Evolutionary conservation across 2,113 vertebrate species (phyloP), one percentile per base, ranked within the genome.

Genomic region (Oncorhynchus gorbuscha): DNA sequence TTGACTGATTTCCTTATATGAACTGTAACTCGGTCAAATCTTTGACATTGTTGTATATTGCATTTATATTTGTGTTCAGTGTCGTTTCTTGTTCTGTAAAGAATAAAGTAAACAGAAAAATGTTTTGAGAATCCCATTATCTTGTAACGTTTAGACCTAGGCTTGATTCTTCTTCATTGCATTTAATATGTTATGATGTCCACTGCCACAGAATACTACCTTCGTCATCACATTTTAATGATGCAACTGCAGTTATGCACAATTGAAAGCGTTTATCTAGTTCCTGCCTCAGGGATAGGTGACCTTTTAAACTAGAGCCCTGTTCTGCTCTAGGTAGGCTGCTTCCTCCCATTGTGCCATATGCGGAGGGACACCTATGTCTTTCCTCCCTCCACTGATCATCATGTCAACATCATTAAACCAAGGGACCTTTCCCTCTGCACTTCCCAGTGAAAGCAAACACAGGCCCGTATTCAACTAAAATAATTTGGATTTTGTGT

Each of bases 181-280:
- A 20, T 35, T 35, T 68, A 13, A 28, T 65, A n/a, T 65, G 22
- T 32, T 68, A 35, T 68, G 66, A 32, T 35, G 16, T 16, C 28
- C 32, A 12, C 30, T 35, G 22, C 30, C 18, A 65, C 18, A 62
- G 76, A 88, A 58, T 0, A 0, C 26, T 0, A 0, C 30, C 9
- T 65, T 74, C 18, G n/a, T 87, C 75, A 83, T 82, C 82, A 85
- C 1, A 77, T 81, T 59, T 73, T 69, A 59, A 45, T 85, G 86
- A 85, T 86, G 76, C 26, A 35, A n/a, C n/a, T 72, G 49, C 11
- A 85, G 51, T 55, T 71, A 39, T 76, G 84, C 80, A 87, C 76
- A 89, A 79, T 51, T 32, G 13, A 70, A 51, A 3, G 13, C 14
- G 1, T 55, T n/a, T n/a, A 14, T 67, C 8, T 26, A 9, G 28